A percentile compares a stretch with the other conserved stretches of the same genome.
Conservation (phyloP, 2,888 invertebrate species). For the Theodoxus fluviatilis region DNA sequence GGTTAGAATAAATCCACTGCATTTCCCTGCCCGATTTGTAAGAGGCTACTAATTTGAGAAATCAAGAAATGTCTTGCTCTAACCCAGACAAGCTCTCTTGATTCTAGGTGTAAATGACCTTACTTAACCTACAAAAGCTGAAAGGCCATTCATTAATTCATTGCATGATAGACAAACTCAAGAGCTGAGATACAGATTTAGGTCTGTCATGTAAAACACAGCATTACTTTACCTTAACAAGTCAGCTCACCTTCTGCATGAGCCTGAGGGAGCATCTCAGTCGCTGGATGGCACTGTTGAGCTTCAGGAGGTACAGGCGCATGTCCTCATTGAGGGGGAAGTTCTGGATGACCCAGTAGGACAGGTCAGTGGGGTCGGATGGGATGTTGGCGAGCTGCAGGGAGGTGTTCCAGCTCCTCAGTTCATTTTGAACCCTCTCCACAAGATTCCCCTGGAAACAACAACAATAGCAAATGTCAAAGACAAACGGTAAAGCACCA, state of each 20-base stretch:
- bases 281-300: constrained; percentile 76
- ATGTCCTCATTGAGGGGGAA: constrained; percentile 75
- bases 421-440: constrained; percentile 57
- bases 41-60: too few species aligned
- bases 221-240: not conserved
- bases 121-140: too few species aligned
- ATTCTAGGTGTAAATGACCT: too few species aligned
- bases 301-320: constrained; percentile 72
- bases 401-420: constrained; percentile 63
- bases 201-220: too few species aligned
- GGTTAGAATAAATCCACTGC: too few species aligned
- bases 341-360: constrained; percentile 83
- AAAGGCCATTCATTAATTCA: too few species aligned
- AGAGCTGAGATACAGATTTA: too few species aligned
- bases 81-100: too few species aligned
- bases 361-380: constrained; percentile 74
- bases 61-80: too few species aligned
- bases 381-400: constrained; percentile 68
- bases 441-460: constrained; percentile 53
- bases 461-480: not conserved
- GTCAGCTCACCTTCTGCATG: constrained; percentile 60
- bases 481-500: not conserved
- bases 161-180: too few species aligned
- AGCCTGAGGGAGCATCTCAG: constrained; percentile 70
- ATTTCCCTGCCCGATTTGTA: too few species aligned